Evolutionary conservation across 2,888 invertebrate species (phyloP).

Genomic region (Sepiola atlantica): DNA sequence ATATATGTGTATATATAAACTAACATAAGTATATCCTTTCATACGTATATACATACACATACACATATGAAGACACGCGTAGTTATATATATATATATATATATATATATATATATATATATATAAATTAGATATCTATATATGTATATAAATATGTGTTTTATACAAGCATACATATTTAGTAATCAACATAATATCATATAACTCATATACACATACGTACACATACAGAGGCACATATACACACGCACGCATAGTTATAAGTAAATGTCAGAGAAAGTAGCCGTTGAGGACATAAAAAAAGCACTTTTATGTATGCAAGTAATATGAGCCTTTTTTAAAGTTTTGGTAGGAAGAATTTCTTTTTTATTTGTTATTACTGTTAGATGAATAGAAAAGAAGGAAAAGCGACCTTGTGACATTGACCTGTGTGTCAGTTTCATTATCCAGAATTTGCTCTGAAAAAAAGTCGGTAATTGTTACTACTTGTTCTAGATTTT

Average conservation of each 20-base stretch:
- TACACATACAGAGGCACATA: neutral
- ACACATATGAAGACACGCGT: too few species aligned
- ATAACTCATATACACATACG: too few species aligned
- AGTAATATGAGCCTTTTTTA: neutral
- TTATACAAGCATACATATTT: too few species aligned
- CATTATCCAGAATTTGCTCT: neutral
- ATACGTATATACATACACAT: too few species aligned
- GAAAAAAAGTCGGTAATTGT: neutral
- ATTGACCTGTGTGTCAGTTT: neutral
- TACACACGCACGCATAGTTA: neutral
- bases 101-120: too few species aligned
- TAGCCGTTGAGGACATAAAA: neutral
- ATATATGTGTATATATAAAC: too few species aligned
- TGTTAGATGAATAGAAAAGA: neutral
- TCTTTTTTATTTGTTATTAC: neutral
- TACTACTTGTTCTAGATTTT: neutral
- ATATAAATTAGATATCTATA: too few species aligned
- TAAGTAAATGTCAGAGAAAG: neutral
- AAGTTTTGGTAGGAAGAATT: neutral
- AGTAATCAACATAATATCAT: too few species aligned
- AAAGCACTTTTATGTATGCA: neutral
- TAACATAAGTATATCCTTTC: too few species aligned
- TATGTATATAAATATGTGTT: too few species aligned
- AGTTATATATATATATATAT: too few species aligned
- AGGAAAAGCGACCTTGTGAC: constrained; percentile 7